phyloP scores from a whole-genome alignment of 2,113 vertebrate species.

The Halcyon malimbica region DNA sequence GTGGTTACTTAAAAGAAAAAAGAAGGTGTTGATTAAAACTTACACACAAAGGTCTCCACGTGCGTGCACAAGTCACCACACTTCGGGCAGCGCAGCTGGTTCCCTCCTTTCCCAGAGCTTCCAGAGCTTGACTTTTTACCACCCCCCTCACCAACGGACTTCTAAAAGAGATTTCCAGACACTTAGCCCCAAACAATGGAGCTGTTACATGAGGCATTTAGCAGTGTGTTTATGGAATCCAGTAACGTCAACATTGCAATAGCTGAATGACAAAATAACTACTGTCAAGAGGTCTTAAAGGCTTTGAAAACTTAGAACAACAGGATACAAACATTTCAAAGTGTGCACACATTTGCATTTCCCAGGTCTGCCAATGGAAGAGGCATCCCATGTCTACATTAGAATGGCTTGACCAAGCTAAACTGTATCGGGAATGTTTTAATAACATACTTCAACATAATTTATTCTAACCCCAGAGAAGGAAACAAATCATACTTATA shows the following conservation, averaged over 20 bases:
- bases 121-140: conserved; percentile 86
- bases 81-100: conserved; percentile 94
- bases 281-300: not conserved
- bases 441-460: not conserved
- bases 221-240: not conserved
- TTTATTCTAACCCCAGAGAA: not conserved
- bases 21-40: conserved; percentile 68
- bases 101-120: conserved; percentile 92
- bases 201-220: not conserved
- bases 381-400: not conserved
- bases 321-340: not conserved
- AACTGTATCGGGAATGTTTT: not conserved
- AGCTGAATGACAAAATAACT: not conserved
- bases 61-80: conserved; percentile 96
- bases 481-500: not conserved
- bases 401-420: not conserved
- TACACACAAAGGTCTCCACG: conserved; percentile 97
- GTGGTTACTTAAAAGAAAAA: not conserved
- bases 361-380: not conserved
- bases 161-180: conserved; percentile 74
- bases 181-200: conserved; percentile 11
- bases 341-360: not conserved
- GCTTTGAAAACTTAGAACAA: not conserved
- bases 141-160: conserved; percentile 82
- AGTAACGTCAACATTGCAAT: not conserved